Evolutionary conservation across 2,797 vertebrate genomes (phyloP).

Genomic region (Macroramphosus scolopax): DNA sequence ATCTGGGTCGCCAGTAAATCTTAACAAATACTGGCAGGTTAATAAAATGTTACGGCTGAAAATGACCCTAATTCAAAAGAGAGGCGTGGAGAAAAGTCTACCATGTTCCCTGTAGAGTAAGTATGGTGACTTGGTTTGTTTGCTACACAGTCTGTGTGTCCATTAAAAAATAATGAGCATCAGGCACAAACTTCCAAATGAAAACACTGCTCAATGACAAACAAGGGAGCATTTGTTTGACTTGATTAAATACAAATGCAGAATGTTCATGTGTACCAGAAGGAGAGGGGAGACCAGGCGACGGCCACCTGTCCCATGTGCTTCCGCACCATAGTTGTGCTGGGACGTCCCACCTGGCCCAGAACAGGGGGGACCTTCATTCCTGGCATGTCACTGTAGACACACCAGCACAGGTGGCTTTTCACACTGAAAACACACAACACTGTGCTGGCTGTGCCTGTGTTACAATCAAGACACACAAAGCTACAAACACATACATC

Average conservation of each 20-base stretch:
- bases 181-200: constrained; percentile 1
- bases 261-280: constrained; percentile 8
- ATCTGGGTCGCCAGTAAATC: constrained; percentile 49
- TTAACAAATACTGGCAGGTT: constrained; percentile 6
- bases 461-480: constrained; percentile 13
- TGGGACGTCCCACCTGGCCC: constrained; percentile 55
- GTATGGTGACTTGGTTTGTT: no score
- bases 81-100: not conserved
- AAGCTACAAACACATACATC: constrained; percentile 10
- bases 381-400: constrained; percentile 60
- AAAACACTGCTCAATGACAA: constrained; percentile 4
- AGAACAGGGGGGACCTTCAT: constrained; percentile 14
- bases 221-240: not conserved
- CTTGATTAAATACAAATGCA: not conserved
- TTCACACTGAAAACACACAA: constrained; percentile 23
- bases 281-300: constrained; percentile 14
- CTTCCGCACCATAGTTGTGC: constrained; percentile 17
- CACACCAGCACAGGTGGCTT: constrained; percentile 62
- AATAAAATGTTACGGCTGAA: constrained; percentile 17
- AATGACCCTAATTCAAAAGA: constrained; percentile 3
- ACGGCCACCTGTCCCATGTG: constrained; percentile 44
- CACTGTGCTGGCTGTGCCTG: constrained; percentile 24
- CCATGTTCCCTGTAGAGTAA: not conserved
- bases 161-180: constrained; percentile 19
- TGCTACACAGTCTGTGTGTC: constrained; percentile 6